Evolutionary conservation across 2,797 vertebrate species (phyloP).

Genomic region (Melopsittacus undulatus): DNA sequence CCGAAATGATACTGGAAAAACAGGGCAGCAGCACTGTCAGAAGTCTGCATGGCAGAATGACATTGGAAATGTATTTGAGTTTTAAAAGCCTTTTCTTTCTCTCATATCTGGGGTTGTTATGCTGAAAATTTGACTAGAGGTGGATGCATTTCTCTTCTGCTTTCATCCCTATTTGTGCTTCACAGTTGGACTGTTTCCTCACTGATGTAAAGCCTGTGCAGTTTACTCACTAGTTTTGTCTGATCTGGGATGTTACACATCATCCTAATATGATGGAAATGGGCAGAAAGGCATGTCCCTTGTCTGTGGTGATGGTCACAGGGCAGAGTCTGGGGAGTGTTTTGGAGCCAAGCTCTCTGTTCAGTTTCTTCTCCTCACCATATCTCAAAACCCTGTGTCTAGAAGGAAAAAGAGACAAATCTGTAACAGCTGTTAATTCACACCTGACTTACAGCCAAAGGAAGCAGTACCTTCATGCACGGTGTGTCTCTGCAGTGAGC

Average conservation of each 20-base stretch:
- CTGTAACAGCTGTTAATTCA: not conserved
- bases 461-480: not conserved
- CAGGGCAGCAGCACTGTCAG: not conserved
- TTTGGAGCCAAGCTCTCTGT: not conserved
- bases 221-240: not conserved
- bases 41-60: too few species aligned
- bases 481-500: too few species aligned
- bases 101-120: not conserved
- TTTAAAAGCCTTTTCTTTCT: not conserved
- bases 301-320: not conserved
- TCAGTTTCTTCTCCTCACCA: not conserved
- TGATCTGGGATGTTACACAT: not conserved
- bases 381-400: not conserved
- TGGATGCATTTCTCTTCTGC: not conserved
- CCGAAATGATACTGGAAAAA: not conserved
- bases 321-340: not conserved
- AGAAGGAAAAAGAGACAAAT: not conserved
- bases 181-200: not conserved
- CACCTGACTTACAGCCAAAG: not conserved
- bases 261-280: accelerated
- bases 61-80: not conserved
- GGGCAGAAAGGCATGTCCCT: accelerated
- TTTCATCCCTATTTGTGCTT: not conserved
- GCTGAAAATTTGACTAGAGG: not conserved
- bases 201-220: not conserved